Evolutionary conservation across 1,140 invertebrate species (phyloP).

Genomic region (Listronotus bonariensis): DNA sequence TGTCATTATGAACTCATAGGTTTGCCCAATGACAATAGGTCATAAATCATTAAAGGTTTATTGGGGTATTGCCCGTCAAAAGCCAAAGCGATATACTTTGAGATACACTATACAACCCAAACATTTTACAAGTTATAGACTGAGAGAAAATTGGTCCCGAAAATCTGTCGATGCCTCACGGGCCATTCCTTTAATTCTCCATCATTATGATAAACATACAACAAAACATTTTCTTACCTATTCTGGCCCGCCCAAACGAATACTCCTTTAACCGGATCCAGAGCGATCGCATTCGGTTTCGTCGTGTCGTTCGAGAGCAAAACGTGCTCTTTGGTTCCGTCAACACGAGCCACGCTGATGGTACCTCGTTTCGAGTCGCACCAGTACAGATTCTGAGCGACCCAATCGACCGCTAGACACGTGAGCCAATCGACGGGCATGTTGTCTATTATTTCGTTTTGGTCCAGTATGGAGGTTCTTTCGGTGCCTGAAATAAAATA

Average conservation of each 20-base stretch:
- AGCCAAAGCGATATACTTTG: too few species aligned
- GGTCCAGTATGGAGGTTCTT: slow-evolving; percentile 57
- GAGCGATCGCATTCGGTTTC: slow-evolving; percentile 68
- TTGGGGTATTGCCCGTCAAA: too few species aligned
- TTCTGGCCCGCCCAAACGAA: slow-evolving; percentile 66
- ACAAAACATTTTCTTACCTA: not conserved
- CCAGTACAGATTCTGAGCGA: slow-evolving; percentile 89
- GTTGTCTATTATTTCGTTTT: slow-evolving; percentile 62
- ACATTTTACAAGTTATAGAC: too few species aligned
- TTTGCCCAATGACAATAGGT: too few species aligned
- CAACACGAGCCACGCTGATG: slow-evolving; percentile 81
- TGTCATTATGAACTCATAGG: too few species aligned
- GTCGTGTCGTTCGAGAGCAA: slow-evolving; percentile 72
- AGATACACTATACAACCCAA: too few species aligned
- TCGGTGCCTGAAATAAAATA: slow-evolving; percentile 17
- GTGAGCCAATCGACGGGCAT: slow-evolving; percentile 70
- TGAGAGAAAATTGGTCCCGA: too few species aligned
- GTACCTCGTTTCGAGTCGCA: slow-evolving; percentile 83
- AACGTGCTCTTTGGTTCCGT: slow-evolving; percentile 80
- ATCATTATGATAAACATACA: too few species aligned
- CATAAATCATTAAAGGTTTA: too few species aligned
- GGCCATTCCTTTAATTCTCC: too few species aligned
- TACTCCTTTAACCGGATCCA: slow-evolving; percentile 67
- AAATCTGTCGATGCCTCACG: too few species aligned
- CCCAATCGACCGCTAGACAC: slow-evolving; percentile 84